Percentiles rank a stretch among this genome's conserved stretches.
Conservation (phyloP, 2,888 invertebrate genomes). For the Trachelus iudaicus region DNA sequence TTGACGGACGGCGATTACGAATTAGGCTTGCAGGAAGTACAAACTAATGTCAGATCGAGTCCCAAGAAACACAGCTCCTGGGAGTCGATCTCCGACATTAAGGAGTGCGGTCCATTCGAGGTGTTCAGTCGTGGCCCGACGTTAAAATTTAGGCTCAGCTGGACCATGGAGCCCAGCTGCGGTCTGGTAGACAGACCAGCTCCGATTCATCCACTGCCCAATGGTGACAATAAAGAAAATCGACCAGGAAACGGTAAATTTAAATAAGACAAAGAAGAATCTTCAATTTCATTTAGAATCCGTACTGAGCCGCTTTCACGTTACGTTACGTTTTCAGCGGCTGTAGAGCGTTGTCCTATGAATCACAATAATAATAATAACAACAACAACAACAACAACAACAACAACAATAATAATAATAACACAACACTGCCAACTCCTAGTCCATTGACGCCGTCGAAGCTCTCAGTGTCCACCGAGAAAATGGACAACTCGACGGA, state of each 20-base stretch:
- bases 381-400: slow-evolving; percentile 57
- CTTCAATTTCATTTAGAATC: background rate
- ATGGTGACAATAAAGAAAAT: slow-evolving; percentile 65
- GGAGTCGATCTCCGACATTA: slow-evolving; percentile 73
- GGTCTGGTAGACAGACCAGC: slow-evolving; percentile 76
- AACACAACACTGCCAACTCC: slow-evolving; percentile 58
- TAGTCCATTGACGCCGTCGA: slow-evolving; percentile 57
- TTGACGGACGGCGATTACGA: slow-evolving; percentile 92
- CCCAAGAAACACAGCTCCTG: slow-evolving; percentile 81
- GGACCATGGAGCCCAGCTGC: slow-evolving; percentile 81
- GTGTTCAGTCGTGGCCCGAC: slow-evolving; percentile 83
- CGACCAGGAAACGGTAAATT: slow-evolving; percentile 60
- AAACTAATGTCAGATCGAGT: slow-evolving; percentile 63
- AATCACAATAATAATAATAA: slow-evolving; percentile 54
- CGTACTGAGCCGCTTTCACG: no score
- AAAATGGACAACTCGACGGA: slow-evolving; percentile 48
- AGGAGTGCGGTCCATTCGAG: slow-evolving; percentile 75
- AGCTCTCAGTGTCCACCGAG: slow-evolving; percentile 50
- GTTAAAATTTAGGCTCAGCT: slow-evolving; percentile 85
- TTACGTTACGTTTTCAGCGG: slow-evolving; percentile 36
- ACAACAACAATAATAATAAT: slow-evolving; percentile 56
- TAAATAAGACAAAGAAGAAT: background rate
- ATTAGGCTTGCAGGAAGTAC: slow-evolving; percentile 82
- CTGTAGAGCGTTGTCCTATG: slow-evolving; percentile 53
- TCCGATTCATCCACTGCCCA: slow-evolving; percentile 61